Conservation (phyloP, 2,888 invertebrate genomes). For the Epinotia demarniana region DNA sequence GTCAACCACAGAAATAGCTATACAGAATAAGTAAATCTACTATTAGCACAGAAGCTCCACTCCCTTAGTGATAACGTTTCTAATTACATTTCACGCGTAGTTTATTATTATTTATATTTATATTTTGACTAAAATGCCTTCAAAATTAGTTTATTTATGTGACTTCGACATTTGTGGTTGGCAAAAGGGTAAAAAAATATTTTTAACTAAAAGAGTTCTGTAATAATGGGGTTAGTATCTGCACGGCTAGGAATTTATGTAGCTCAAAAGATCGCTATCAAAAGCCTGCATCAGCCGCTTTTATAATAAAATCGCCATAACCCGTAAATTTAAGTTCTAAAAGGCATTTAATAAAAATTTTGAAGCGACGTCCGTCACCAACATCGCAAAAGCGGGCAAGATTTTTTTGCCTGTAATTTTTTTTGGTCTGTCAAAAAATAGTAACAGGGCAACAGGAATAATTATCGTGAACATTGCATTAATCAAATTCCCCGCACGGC, state of each 20-base stretch:
- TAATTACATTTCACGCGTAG: too few species aligned
- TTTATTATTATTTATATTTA: too few species aligned
- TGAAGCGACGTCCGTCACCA: constrained; percentile 20
- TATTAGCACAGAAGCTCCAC: too few species aligned
- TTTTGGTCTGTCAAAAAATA: constrained; percentile 77
- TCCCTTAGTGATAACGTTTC: too few species aligned
- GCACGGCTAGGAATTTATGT: not conserved
- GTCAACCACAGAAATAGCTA: not conserved
- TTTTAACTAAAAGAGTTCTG: too few species aligned
- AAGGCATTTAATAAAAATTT: constrained; percentile 16
- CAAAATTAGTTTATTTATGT: too few species aligned
- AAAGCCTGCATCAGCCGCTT: not conserved
- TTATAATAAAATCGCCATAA: constrained; percentile 18
- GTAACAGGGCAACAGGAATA: constrained; percentile 83
- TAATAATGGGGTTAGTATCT: too few species aligned
- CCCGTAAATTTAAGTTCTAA: constrained; percentile 1
- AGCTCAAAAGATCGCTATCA: not conserved
- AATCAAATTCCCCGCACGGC: constrained; percentile 83
- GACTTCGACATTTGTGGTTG: too few species aligned
- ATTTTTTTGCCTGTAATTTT: constrained; percentile 64
- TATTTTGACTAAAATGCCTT: too few species aligned
- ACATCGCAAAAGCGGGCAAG: constrained; percentile 57
- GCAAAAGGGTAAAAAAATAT: too few species aligned
- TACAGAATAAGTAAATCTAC: too few species aligned
- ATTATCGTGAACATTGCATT: constrained; percentile 84